Base-by-base conservation (phyloP, 2,797 vertebrate genomes). In the Spatula versicolor region DNA sequence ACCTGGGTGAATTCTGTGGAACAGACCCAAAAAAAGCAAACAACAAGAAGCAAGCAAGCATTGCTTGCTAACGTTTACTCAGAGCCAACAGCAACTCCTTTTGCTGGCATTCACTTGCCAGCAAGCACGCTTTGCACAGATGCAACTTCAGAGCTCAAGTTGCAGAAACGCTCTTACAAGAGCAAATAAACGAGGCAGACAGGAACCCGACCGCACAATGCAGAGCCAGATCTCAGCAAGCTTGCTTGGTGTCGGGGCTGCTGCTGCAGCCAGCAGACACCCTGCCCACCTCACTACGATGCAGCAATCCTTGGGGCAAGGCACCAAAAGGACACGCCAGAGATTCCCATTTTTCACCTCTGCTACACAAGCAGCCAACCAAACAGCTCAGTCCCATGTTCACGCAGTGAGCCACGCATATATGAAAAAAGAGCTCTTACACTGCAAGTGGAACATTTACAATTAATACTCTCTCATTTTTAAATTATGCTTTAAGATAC, bases 121-220 rank as follows among this genome's bases (percentile, higher is more conserved):
- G 18, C 9, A 11, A 73, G 54, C 64, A 43, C 0, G 1, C 9
- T 15, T 15, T 72, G 76, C 52, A 74, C 11, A 83, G 39, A 48
- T 22, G 23, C 35, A 60, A 41, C 26, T 63, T 77, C 88, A 67
- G 83, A 86, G 55, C 20, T 11, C 2, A 71, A 71, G 19, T 15
- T 74, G 21, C 26, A 71, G 52, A 60, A 79, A 64, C 7, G 25
- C 1, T 0, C 26, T 56, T 72, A 31, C 23, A 74, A 25, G 21
- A 4, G n/a, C 21, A 7, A 25, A 58, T 23, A 35, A 7, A 20
- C 13, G 33, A 83, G 39, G 69, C 16, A 52, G 26, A 2, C 30
- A n/a, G 15, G 10, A 31, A 30, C 26, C 10, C 3, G 3, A 39
- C 3, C 3, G 1, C 1, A 1, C 0, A 2, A n/a, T 20, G 20